phyloP scores from a whole-genome alignment of 1,140 invertebrate species.

The Phymastichus coffea region DNA sequence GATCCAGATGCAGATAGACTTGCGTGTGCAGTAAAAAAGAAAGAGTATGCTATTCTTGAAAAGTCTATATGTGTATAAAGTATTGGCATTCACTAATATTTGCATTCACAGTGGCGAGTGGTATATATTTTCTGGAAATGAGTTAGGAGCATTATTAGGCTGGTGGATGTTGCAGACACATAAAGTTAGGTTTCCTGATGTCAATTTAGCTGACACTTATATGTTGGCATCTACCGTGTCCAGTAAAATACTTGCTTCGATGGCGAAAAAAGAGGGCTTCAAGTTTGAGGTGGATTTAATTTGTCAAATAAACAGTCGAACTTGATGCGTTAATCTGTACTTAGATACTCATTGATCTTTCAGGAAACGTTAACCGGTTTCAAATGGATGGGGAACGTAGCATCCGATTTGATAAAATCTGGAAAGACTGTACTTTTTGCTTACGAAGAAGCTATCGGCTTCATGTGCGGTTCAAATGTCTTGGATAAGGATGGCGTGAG shows the following conservation, averaged over 20 bases:
- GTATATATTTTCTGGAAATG: conserved; percentile 95
- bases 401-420: conserved; percentile 68
- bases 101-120: conserved; percentile 65
- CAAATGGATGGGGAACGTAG: conserved; percentile 98
- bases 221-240: conserved; percentile 95
- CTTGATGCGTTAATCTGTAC: too few species aligned
- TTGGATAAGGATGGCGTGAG: conserved; percentile 96
- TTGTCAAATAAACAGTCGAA: too few species aligned
- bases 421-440: conserved; percentile 86
- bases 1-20: conserved; percentile 98
- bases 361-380: conserved; percentile 98
- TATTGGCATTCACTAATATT: neutral
- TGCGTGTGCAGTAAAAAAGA: conserved; percentile 82
- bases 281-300: conserved; percentile 66
- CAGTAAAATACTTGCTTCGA: conserved; percentile 90
- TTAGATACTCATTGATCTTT: too few species aligned
- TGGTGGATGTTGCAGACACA: conserved; percentile 84
- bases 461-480: conserved; percentile 86
- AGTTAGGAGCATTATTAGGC: conserved; percentile 91
- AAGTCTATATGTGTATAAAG: conserved; percentile 11
- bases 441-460: conserved; percentile 94
- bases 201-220: conserved; percentile 63
- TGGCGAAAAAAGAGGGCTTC: conserved; percentile 81
- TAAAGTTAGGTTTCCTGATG: conserved; percentile 54
- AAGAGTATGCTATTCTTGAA: conserved; percentile 50